Evolutionary conservation across 2,888 invertebrate genomes (phyloP), one percentile per base, ranked within the genome.

Genomic region (Heliconius erato): DNA sequence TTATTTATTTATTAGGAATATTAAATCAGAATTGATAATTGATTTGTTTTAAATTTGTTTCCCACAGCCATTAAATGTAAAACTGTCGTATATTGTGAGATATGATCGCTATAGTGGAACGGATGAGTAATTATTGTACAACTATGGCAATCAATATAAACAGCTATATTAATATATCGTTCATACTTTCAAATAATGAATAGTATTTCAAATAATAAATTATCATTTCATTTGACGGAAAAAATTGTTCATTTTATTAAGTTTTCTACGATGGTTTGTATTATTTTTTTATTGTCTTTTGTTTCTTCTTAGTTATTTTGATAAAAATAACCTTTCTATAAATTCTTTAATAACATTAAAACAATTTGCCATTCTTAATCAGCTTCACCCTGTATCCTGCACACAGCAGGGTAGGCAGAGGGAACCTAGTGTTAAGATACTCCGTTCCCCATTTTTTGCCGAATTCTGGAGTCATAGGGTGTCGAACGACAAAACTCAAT

Each of bases 71-170:
- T 76, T 76, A 35, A 76, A 76, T 40, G 63, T 63, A 76, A 76
- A 76, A 76, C 59, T 76, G 63, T 63, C 14, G 35, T 35, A 59
- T 59, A 76, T 63, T 16, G 40, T 26, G 59, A 63, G 76, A 76
- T 76, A 76, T 35, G 76, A 59, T 76, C 59, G 63, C 63, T 76
- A 63, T n/a, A n/a, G 71, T 35, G 59, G 32, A 35, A 32, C 59
- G 32, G n/a, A n/a, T 54, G 59, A 74, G 35, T 59, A 35, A 76
- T 89, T 89, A 89, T 91, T 35, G 63, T 59, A 76, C 35, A 35
- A 76, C 35, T 59, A n/a, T 59, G 14, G 35, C 35, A n/a, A 76
- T 76, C 59, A 76, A 76, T 63, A 63, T 40, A 63, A 76, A 76
- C n/a, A 63, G 40, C 40, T 63, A 9, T 74, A 59, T 14, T 74